Percentiles rank a stretch among this genome's conserved stretches.
Evolutionary conservation across 2,888 invertebrate genomes (phyloP).

Genomic region (Plagodis pulveraria): DNA sequence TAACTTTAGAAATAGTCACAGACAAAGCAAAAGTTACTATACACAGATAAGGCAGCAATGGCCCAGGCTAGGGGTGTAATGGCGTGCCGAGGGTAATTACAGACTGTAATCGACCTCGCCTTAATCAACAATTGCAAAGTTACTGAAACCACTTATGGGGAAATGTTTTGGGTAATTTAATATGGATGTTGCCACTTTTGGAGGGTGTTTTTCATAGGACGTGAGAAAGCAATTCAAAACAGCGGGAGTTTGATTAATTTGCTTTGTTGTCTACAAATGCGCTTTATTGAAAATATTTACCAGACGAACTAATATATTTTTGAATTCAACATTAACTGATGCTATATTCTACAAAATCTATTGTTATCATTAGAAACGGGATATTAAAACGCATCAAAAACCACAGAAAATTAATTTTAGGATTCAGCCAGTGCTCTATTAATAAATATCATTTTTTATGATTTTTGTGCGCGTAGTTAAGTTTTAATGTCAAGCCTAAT

Average conservation of each 20-base stretch:
- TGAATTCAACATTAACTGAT: too few relatives aligned
- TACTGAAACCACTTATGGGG: conserved; percentile 55
- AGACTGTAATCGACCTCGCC: conserved; percentile 47
- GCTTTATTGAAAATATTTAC: too few relatives aligned
- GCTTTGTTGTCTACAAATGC: too few relatives aligned
- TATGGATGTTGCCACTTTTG: conserved; percentile 39
- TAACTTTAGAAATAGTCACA: conserved; percentile 6
- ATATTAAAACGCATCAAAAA: too few relatives aligned
- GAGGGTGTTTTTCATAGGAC: conserved; percentile 9
- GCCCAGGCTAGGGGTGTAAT: conserved; percentile 29
- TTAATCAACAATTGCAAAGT: conserved; percentile 61
- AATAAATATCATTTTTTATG: too few relatives aligned
- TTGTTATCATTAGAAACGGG: too few relatives aligned
- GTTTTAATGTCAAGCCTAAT: too few relatives aligned
- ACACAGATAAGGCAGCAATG: conserved; percentile 16
- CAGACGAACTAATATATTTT: too few relatives aligned
- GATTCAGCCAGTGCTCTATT: too few relatives aligned
- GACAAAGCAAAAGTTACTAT: conserved; percentile 8
- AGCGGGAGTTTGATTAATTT: not conserved
- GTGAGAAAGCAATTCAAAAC: not conserved
- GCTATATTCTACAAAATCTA: too few relatives aligned
- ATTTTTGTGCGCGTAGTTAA: too few relatives aligned
- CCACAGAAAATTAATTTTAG: too few relatives aligned
- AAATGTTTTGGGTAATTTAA: conserved; percentile 60
- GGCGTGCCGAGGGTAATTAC: conserved; percentile 41